Conservation (phyloP, 2,888 invertebrate genomes). For the Melanostoma scalare region DNA sequence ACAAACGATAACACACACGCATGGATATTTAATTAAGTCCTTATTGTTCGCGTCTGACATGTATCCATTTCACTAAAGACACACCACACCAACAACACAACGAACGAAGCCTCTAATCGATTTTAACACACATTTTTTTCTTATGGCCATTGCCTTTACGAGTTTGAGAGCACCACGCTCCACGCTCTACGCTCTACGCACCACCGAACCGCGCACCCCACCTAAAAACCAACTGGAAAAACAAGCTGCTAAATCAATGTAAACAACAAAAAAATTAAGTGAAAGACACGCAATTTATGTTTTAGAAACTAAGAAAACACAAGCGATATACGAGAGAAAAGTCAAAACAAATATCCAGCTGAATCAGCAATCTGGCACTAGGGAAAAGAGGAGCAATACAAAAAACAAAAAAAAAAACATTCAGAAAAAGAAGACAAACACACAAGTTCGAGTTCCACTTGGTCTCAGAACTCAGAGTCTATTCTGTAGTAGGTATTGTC, state of each 20-base stretch:
- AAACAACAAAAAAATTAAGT: constrained; percentile 44
- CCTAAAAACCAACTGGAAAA: constrained; percentile 10
- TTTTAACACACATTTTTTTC: constrained; percentile 11
- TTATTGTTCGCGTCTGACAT: constrained; percentile 19
- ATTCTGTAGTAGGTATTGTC: neutral
- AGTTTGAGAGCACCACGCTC: no score
- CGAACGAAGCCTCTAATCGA: constrained; percentile 16
- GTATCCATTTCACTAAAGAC: neutral
- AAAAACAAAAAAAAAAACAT: constrained; percentile 8
- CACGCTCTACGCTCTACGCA: no score
- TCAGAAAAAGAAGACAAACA: constrained; percentile 1
- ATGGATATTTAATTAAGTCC: constrained; percentile 17
- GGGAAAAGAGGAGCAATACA: neutral
- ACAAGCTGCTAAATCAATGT: constrained; percentile 44
- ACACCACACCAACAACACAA: neutral
- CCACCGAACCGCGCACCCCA: neutral
- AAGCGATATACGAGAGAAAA: neutral
- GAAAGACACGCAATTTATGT: constrained; percentile 55
- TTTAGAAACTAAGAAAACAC: constrained; percentile 40
- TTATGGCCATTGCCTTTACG: neutral
- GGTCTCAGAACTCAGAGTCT: neutral
- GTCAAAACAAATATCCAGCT: constrained; percentile 32
- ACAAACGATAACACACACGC: constrained; percentile 3
- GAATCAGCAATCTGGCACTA: constrained; percentile 56
- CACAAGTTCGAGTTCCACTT: constrained; percentile 16